Base-by-base conservation (phyloP, 2,797 vertebrate species). In the Hypotaenidia okinawae region DNA sequence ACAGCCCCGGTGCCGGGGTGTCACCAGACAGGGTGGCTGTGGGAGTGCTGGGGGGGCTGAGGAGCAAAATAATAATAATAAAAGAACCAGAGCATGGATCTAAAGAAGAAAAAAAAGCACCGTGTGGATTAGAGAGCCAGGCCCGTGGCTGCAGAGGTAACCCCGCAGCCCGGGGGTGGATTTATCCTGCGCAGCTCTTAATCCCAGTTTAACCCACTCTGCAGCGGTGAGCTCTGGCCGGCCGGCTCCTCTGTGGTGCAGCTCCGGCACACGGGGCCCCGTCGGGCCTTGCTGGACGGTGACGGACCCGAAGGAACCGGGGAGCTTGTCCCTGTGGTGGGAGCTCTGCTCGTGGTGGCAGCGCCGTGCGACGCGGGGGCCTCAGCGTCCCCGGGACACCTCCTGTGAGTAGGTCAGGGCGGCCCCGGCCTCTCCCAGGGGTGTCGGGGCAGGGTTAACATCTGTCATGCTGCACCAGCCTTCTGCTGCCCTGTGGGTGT, bases 161-260 rank as follows among this genome's bases (percentile, higher is more conserved):
- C 78, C 49, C 52, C 3, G n/a, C 25, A 14, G 68, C 41, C 74
- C 4, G 32, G 14, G 64, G 79, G 37, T 33, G 85, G 67, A 41
- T 91, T 91, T 91, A n/a, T 69, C 70, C 33, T 61, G 52, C 11
- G 23, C 47, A 33, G 72, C 5, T 82, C 63, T 75, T 89, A 83
- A 89, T 89, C 91, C 47, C 9, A 28, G 35, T 74, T 79, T 75
- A 86, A 79, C 63, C 85, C 89, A 6, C 73, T 58, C 89, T 17
- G 82, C 68, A 8, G 63, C 16, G 9, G 35, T 1, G 7, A 16
- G 81, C 80, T 52, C 35, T 8, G 49, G 13, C 52, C 6, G 2
- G 37, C 16, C 22, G 13, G 5, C 43, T 68, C 43, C 62, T 15
- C 32, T 10, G 37, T 4, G 5, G 51, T 4, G 39, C 51, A 7